Evolutionary conservation across 2,797 vertebrate species (phyloP), one percentile per base, ranked within the genome.

Genomic region (Odontamblyopus rebecca): DNA sequence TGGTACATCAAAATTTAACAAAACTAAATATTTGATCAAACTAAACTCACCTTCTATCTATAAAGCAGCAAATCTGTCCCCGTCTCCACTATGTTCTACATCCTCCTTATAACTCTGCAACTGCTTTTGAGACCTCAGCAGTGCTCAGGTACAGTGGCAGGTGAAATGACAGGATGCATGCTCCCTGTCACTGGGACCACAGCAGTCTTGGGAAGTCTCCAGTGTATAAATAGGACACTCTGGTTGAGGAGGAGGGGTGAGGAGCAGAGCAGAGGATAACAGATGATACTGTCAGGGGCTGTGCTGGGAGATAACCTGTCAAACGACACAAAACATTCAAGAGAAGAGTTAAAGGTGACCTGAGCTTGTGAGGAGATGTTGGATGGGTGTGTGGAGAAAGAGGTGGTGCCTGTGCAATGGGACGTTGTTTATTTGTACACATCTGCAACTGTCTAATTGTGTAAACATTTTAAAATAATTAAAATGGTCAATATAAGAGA

Each of bases 141-240:
- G 53, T 71, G 67, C 67, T 13, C 56, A 61, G 60, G 61, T 69
- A 61, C 2, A 3, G 19, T 54, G 72, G 66, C n/a, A 44, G 16
- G 12, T 71, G 68, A 77, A 50, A 11, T 66, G n/a, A 27, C 23
- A 30, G 4, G 69, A 75, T 76, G 75, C 76, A 73, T 67, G 74
- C 50, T 82, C 79, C 18, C 78, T 54, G 64, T 61, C 56, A 67
- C 27, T 4, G 66, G 76, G 82, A 73, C 73, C 81, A 48, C 44
- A 78, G 83, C 70, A 69, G 75, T 81, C 80, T 86, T 75, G 75
- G 68, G 72, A 78, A 88, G 81, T 87, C 86, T 86, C 76, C 71
- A 12, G 74, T 78, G 87, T 85, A 89, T 89, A 89, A 92, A 93
- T 90, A 89, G 83, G 71, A 62, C 78, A 81, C 32, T 19, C 87